Percentiles rank a stretch among this genome's conserved stretches.
Evolutionary conservation across 2,797 vertebrate species (phyloP).

Genomic region (Tapera naevia): DNA sequence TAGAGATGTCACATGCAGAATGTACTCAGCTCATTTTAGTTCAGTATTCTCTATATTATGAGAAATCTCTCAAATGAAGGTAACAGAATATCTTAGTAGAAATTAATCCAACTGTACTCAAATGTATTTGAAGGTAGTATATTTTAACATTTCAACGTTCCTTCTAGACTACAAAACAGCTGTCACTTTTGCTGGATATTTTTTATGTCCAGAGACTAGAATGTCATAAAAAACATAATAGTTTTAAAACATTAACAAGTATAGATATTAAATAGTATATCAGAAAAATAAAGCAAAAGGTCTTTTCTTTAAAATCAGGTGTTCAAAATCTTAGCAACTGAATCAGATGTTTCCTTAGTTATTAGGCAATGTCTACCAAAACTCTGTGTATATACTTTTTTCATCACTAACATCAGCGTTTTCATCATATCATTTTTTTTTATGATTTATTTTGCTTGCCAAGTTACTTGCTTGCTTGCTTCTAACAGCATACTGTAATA

Average conservation of each 20-base stretch:
- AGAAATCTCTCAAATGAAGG: background rate
- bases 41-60: background rate
- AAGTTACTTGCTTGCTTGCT: background rate
- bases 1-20: background rate
- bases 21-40: background rate
- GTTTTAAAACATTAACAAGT: background rate
- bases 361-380: background rate
- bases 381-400: background rate
- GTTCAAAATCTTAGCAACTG: background rate
- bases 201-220: background rate
- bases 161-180: background rate
- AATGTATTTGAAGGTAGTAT: background rate
- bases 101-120: background rate
- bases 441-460: background rate
- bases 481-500: background rate
- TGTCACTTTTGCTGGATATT: background rate
- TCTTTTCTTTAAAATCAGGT: background rate
- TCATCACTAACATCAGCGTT: background rate
- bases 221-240: background rate
- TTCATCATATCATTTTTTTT: background rate
- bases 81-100: background rate
- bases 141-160: background rate
- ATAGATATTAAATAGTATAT: background rate
- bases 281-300: background rate
- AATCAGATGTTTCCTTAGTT: background rate